A percentile compares a stretch with the other conserved stretches of the same genome.
Conservation (phyloP, 2,113 vertebrate genomes). For the Prionailurus viverrinus region DNA sequence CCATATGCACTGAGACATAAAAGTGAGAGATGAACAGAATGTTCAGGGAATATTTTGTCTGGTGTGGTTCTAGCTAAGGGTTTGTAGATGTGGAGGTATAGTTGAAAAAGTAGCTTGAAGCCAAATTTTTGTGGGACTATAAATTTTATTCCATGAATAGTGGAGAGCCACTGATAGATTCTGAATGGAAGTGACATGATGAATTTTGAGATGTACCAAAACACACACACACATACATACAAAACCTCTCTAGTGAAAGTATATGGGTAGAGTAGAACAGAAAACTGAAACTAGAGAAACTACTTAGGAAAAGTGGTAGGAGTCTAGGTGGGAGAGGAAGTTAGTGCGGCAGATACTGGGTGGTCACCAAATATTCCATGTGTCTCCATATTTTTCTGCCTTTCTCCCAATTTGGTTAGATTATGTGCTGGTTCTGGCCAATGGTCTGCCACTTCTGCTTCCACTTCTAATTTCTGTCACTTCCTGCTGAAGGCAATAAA, state of each 20-base stretch:
- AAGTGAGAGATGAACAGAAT: constrained; percentile 56
- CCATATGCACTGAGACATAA: background rate
- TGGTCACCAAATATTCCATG: background rate
- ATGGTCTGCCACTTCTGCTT: background rate
- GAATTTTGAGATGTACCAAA: background rate
- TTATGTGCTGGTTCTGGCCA: background rate
- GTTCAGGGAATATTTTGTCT: constrained; percentile 31
- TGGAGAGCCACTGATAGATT: background rate
- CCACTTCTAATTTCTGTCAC: background rate
- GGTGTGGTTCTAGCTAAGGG: constrained; percentile 39
- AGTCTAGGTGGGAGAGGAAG: background rate
- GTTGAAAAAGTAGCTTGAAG: background rate
- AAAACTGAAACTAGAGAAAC: background rate
- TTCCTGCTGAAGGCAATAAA: background rate
- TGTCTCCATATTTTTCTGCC: background rate
- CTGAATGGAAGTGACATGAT: background rate
- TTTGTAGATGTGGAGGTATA: background rate
- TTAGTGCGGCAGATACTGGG: background rate
- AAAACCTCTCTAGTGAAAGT: background rate
- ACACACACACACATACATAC: background rate
- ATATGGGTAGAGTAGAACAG: background rate
- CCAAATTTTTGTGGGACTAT: background rate
- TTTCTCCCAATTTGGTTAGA: background rate
- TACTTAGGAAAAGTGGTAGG: background rate
- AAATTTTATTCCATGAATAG: background rate